Conservation (phyloP, 2,113 vertebrate species). For the Xenopus borealis region DNA sequence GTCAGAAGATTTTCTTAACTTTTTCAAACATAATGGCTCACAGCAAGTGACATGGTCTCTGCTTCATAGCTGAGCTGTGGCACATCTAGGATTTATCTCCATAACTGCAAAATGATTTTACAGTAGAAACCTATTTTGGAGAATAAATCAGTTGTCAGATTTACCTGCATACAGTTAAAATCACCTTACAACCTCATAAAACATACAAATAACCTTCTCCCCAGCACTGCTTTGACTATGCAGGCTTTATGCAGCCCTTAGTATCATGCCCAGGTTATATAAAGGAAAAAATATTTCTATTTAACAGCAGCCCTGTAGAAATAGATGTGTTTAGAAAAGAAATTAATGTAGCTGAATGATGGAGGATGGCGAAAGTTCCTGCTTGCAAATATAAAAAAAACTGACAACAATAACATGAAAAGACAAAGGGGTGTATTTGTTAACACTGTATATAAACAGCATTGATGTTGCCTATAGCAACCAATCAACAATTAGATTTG, state of each 20-base stretch:
- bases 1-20: conserved; percentile 27
- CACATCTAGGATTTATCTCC: conserved; percentile 35
- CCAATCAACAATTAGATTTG: too few species aligned
- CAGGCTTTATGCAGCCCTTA: conserved; percentile 30
- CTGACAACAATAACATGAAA: conserved; percentile 24
- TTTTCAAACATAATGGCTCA: conserved; percentile 1
- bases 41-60: conserved; percentile 17
- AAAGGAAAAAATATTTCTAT: conserved; percentile 39
- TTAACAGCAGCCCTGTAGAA: conserved; percentile 32
- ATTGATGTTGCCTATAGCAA: too few species aligned
- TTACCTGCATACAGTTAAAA: conserved; percentile 43
- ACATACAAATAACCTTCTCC: conserved; percentile 38
- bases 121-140: conserved; percentile 38
- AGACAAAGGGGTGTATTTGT: too few species aligned
- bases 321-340: conserved; percentile 21
- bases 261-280: conserved; percentile 25
- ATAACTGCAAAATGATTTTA: conserved; percentile 45
- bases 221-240: conserved; percentile 21
- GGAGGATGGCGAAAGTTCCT: conserved; percentile 23
- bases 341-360: neutral
- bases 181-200: conserved; percentile 44
- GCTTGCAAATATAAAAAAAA: conserved; percentile 43
- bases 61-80: conserved; percentile 15
- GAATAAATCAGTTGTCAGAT: conserved; percentile 44
- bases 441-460: too few species aligned